phyloP scores from a whole-genome alignment of 2,113 vertebrate species.

The Nothobranchius kuhntae region DNA sequence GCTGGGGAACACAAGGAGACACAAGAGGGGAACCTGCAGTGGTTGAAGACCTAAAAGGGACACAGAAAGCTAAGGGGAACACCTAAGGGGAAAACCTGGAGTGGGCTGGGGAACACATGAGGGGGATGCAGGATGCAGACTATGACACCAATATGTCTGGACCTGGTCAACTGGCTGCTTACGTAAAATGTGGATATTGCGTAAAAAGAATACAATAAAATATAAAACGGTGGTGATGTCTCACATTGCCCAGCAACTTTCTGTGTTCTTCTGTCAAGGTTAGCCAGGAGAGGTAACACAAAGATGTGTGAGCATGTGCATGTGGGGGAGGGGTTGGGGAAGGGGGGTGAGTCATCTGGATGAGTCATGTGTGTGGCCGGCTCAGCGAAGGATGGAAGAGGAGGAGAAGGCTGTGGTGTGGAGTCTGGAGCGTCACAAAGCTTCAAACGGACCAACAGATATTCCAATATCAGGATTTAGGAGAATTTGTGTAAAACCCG shows the following conservation, averaged over 20 bases:
- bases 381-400: slow-evolving; percentile 64
- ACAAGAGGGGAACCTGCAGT: too few species aligned
- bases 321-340: slow-evolving; percentile 44
- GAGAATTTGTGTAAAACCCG: background rate
- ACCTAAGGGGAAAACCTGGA: too few species aligned
- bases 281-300: slow-evolving; percentile 76
- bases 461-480: slow-evolving; percentile 12
- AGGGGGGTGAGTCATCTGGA: slow-evolving; percentile 76
- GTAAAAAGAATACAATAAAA: background rate
- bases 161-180: slow-evolving; percentile 28
- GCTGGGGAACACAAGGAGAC: too few species aligned
- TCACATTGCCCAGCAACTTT: slow-evolving; percentile 57
- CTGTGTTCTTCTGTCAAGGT: slow-evolving; percentile 75
- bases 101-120: too few species aligned
- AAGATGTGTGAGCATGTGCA: slow-evolving; percentile 67
- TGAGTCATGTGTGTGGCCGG: slow-evolving; percentile 81
- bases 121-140: too few species aligned
- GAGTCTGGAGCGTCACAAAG: slow-evolving; percentile 42
- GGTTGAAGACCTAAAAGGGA: too few species aligned
- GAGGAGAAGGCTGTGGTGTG: slow-evolving; percentile 41
- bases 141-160: slow-evolving; percentile 7
- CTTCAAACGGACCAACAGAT: slow-evolving; percentile 15
- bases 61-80: too few species aligned
- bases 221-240: slow-evolving; percentile 26
- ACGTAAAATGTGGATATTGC: slow-evolving; percentile 44